A percentile compares a stretch with the other conserved stretches of the same genome.
These are phyloP conservation scores for Pristionchus fissidentatus DNA, from an alignment of 2,888 invertebrate genomes.

Conservation along the genomic window DNA sequence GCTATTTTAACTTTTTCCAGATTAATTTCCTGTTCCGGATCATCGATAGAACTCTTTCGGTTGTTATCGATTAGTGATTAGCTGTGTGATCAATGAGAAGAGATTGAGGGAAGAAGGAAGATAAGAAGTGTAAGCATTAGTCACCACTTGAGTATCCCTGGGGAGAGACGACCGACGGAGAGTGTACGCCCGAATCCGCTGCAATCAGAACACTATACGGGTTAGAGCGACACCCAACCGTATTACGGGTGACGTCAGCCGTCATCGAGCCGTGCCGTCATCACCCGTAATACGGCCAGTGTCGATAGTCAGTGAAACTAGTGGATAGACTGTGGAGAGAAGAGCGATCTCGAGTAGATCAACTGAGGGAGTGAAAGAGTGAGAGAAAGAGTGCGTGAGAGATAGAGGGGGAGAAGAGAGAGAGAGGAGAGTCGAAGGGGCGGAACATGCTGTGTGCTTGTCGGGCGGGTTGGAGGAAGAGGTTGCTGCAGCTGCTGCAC, in stretches of 20 bases:
- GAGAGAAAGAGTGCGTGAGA: not conserved
- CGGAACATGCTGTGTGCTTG: conserved; percentile 16
- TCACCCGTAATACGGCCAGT: too few species aligned
- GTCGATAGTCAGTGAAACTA: too few species aligned
- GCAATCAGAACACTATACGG: conserved; percentile 18
- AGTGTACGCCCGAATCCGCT: conserved; percentile 32
- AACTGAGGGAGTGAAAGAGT: not conserved
- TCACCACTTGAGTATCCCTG: conserved; percentile 46
- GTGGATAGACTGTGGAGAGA: not conserved
- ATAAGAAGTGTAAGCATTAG: conserved; percentile 8
- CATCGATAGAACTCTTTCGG: too few species aligned
- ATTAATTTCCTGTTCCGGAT: too few species aligned
- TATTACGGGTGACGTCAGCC: too few species aligned
- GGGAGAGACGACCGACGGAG: conserved; percentile 41
- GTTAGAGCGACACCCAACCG: too few species aligned
- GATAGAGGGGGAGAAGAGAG: not conserved
- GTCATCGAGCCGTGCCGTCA: too few species aligned
- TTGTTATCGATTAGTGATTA: conserved; percentile 27
- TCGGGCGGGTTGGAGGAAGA: not conserved
- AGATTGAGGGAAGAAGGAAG: not conserved
- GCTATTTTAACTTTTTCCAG: too few species aligned
- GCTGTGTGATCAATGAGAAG: not conserved
- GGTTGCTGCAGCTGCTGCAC: not conserved
- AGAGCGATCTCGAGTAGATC: conserved; percentile 6
- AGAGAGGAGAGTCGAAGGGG: conserved; percentile 22